phyloP scores from a whole-genome alignment of 2,888 invertebrate species.

The Cryptus armator region DNA sequence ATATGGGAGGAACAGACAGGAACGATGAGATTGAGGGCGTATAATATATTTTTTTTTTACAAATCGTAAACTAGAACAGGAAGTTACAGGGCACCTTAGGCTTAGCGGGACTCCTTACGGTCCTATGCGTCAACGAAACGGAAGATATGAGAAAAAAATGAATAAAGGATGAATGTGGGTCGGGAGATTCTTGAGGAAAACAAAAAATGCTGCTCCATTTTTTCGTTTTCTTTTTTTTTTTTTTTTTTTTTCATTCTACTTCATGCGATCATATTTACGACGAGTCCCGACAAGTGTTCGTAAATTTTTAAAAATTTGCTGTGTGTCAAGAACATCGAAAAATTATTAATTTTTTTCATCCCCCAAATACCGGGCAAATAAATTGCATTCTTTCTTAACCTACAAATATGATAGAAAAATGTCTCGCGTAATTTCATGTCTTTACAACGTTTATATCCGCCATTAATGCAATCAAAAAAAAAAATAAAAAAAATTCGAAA shows the following conservation, averaged over 20 bases:
- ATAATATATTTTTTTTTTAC: slow-evolving; percentile 28
- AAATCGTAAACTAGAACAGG: slow-evolving; percentile 44
- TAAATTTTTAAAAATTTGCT: background rate
- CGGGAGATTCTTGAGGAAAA: slow-evolving; percentile 33
- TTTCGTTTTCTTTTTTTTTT: background rate
- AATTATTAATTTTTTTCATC: background rate
- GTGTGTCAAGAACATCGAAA: background rate
- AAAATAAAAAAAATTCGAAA: background rate
- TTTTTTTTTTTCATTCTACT: background rate
- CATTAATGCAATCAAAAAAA: background rate
- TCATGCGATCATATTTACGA: background rate
- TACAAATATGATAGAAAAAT: background rate
- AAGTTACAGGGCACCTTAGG: slow-evolving; percentile 43
- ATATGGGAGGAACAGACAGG: slow-evolving; percentile 25
- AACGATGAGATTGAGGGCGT: slow-evolving; percentile 19
- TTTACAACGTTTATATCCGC: background rate
- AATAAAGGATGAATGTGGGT: slow-evolving; percentile 38
- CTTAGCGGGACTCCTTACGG: slow-evolving; percentile 74
- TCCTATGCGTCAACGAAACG: slow-evolving; percentile 51
- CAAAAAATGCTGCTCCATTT: slow-evolving; percentile 33
- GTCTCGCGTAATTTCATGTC: background rate
- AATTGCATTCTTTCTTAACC: no score
- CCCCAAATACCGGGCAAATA: no score
- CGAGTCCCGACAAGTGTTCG: background rate
- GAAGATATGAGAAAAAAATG: slow-evolving; percentile 60